Base-by-base conservation (phyloP, 2,113 vertebrate genomes). In the Pampusana beccarii region DNA sequence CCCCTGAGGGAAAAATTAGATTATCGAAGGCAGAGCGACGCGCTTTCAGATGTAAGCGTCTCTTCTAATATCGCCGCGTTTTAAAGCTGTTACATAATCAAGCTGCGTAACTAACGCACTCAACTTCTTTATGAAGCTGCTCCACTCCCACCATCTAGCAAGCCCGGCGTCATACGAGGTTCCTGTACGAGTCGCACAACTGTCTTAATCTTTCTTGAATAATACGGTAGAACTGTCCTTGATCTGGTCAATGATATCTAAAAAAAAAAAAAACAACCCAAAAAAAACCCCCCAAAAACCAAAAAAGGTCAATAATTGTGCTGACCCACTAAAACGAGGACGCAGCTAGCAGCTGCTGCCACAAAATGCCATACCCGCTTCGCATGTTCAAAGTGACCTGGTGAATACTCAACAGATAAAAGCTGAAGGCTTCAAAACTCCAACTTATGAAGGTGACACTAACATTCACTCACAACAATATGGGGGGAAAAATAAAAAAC, bases 1-100 rank as follows among this genome's bases (percentile, higher is more conserved):
- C 44, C 80, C n/a, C 62, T 2, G 1, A 60, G 60, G 70, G 57
- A 66, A 93, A 90, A 80, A 90, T 57, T n/a, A 94, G 64, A 90
- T 80, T 88, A 80, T 69, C 28, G 62, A 90, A 92, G 70, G 84
- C 71, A 90, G 88, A 94, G 46, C 16, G 20, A 88, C 74, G 86
- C 33, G 89, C 70, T 82, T 90, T 94, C 89, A 82, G 61, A 88
- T 58, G 89, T 78, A 90, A 92, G 94, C 2, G 66, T 96, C 95
- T 93, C 61, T 91, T 95, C 89, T 88, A 89, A 86, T 95, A 92
- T 9, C 64, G 91, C 94, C 42, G 18, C 24, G 53, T 64, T 94
- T 93, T 31, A 28, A 84, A 92, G n/a, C 21, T 16, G 33, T 97
- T 97, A 97, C 61, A 79, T 95, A 96, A 97, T 56, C 57, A 74